These are phyloP conservation scores for Trilocha varians DNA, from an alignment of 2,888 invertebrate species.

Conservation along the genomic window DNA sequence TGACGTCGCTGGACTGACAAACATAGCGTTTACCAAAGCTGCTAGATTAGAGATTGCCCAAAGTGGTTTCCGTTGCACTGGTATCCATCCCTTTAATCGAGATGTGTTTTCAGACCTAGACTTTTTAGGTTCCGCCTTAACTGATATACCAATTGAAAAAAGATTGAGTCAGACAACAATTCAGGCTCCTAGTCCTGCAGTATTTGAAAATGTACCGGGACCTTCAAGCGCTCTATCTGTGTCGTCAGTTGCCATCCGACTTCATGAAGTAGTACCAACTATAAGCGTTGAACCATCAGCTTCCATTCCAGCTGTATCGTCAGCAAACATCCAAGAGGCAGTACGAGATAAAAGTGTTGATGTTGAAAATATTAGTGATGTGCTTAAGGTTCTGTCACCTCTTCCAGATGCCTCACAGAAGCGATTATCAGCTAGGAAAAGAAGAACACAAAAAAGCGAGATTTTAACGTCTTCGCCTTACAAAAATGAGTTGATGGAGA, in stretches of 20 bases:
- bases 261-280: slow-evolving; percentile 4
- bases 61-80: no score
- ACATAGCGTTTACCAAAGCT: slow-evolving; percentile 10
- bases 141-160: slow-evolving; percentile 8
- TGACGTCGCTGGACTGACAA: not conserved
- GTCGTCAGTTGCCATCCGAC: slow-evolving; percentile 2
- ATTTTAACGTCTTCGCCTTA: no score
- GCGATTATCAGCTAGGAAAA: no score
- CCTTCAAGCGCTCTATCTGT: slow-evolving; percentile 4
- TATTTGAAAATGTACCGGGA: slow-evolving; percentile 2
- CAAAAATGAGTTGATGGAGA: no score
- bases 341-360: no score
- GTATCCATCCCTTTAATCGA: slow-evolving; percentile 25
- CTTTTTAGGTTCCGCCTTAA: slow-evolving; percentile 9
- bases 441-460: no score
- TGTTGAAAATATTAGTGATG: no score
- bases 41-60: slow-evolving; percentile 7
- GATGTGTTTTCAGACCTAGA: slow-evolving; percentile 11
- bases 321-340: not conserved
- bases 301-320: slow-evolving; percentile 2
- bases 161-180: slow-evolving; percentile 2
- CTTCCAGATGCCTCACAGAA: no score
- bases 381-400: no score
- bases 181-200: not conserved
- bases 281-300: slow-evolving; percentile 2